A percentile compares a stretch with the other conserved stretches of the same genome.
Conservation (phyloP, 2,888 invertebrate species). For the Monochamus alternatus region DNA sequence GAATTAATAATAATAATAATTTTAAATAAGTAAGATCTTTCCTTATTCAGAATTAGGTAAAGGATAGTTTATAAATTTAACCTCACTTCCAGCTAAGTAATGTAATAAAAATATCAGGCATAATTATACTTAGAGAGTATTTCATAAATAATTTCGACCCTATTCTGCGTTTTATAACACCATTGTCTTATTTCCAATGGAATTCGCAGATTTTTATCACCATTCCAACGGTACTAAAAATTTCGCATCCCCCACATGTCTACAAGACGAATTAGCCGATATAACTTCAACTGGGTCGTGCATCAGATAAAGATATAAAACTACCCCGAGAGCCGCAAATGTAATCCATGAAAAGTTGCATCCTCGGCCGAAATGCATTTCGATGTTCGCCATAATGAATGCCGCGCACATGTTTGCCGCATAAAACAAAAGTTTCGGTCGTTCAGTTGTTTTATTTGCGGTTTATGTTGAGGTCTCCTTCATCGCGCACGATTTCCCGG, state of each 20-base stretch:
- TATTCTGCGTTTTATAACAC: no score
- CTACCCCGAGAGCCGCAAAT: not conserved
- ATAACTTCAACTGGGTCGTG: not conserved
- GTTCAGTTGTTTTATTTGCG: constrained; percentile 22
- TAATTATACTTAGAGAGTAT: no score
- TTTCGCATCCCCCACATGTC: not conserved
- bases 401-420: constrained; percentile 11
- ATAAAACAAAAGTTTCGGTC: constrained; percentile 20
- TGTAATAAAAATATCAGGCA: no score
- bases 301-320: constrained; percentile 6
- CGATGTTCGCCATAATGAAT: constrained; percentile 21
- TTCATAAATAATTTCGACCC: no score
- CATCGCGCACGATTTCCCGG: not conserved
- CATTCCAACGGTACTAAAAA: not conserved
- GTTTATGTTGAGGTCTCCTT: constrained; percentile 3
- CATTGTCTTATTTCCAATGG: not conserved
- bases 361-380: constrained; percentile 28
- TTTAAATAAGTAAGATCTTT: no score
- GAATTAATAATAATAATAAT: no score
- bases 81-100: no score
- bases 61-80: no score
- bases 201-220: not conserved
- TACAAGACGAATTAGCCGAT: constrained; percentile 4
- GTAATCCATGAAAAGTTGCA: constrained; percentile 23
- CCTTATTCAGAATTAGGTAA: no score